These are phyloP conservation scores for Pandemis corylana DNA, from an alignment of 2,888 invertebrate genomes.

Conservation along the genomic window DNA sequence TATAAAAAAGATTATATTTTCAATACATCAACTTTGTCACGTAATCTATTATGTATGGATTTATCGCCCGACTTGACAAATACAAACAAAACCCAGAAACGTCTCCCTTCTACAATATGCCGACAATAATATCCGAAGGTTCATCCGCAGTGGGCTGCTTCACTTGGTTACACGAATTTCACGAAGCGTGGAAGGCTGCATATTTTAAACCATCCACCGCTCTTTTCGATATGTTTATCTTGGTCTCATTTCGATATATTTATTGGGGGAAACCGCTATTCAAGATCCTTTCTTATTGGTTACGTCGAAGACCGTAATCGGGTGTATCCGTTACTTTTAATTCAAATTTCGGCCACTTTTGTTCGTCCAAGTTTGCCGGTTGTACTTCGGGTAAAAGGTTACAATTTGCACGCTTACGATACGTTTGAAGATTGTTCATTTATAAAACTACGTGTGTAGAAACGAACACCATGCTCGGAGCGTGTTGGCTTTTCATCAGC, in stretches of 20 bases:
- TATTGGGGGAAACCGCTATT: slow-evolving; percentile 74
- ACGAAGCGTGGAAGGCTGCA: slow-evolving; percentile 74
- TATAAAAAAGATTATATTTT: slow-evolving; percentile 21
- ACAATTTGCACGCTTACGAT: background rate
- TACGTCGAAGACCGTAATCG: slow-evolving; percentile 64
- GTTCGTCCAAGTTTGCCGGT: slow-evolving; percentile 4
- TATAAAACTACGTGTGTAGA: slow-evolving; percentile 64
- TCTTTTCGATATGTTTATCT: slow-evolving; percentile 77
- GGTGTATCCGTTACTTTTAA: slow-evolving; percentile 48
- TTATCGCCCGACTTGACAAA: slow-evolving; percentile 54
- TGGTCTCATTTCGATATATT: slow-evolving; percentile 80
- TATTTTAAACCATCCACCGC: slow-evolving; percentile 76
- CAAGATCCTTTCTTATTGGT: slow-evolving; percentile 72
- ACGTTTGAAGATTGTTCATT: slow-evolving; percentile 56
- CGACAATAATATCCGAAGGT: slow-evolving; percentile 69
- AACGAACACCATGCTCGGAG: slow-evolving; percentile 60
- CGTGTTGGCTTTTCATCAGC: slow-evolving; percentile 83
- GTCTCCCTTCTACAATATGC: slow-evolving; percentile 58
- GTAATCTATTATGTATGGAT: slow-evolving; percentile 49
- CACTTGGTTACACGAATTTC: slow-evolving; percentile 77
- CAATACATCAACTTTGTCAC: slow-evolving; percentile 42
- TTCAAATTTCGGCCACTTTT: slow-evolving; percentile 5
- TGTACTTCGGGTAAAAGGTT: slow-evolving; percentile 1
- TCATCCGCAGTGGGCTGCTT: slow-evolving; percentile 66
- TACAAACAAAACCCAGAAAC: slow-evolving; percentile 49